Percentiles rank a stretch among this genome's conserved stretches.
phyloP scores from a whole-genome alignment of 2,797 vertebrate genomes.

The Sebastes glaucus region DNA sequence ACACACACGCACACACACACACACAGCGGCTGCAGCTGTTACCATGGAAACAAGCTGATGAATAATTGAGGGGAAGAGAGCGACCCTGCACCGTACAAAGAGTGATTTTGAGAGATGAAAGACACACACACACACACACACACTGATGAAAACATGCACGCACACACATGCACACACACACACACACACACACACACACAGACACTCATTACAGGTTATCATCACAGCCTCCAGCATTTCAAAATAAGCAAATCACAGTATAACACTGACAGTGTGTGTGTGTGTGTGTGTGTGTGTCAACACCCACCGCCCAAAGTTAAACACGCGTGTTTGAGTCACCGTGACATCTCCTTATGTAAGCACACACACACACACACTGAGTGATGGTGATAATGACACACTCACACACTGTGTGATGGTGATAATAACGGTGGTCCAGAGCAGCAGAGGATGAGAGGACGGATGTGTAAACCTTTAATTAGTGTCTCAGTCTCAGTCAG shows the following conservation, averaged over 20 bases:
- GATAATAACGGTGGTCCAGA: constrained; percentile 45
- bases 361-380: constrained; percentile 18
- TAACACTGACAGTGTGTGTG: constrained; percentile 3
- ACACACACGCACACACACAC: constrained; percentile 19
- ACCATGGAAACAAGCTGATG: constrained; percentile 77
- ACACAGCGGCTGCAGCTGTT: constrained; percentile 59
- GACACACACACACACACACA: constrained; percentile 21
- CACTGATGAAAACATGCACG: not conserved
- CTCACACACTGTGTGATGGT: constrained; percentile 3
- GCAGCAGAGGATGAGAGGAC: constrained; percentile 20
- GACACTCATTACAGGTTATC: constrained; percentile 38
- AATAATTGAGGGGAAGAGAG: constrained; percentile 74
- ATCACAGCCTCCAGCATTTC: constrained; percentile 34
- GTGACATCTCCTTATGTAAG: constrained; percentile 54
- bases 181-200: constrained; percentile 3
- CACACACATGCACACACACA: not conserved
- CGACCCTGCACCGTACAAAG: constrained; percentile 62
- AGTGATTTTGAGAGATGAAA: constrained; percentile 68
- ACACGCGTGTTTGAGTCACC: constrained; percentile 52
- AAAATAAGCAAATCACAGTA: constrained; percentile 45
- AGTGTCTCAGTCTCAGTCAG: constrained; percentile 49
- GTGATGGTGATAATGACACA: not conserved
- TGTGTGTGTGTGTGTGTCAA: not conserved
- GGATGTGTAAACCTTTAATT: constrained; percentile 72
- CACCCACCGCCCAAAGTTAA: constrained; percentile 50